Conservation (phyloP, 2,888 invertebrate species). For the Exephanes ischioxanthus region DNA sequence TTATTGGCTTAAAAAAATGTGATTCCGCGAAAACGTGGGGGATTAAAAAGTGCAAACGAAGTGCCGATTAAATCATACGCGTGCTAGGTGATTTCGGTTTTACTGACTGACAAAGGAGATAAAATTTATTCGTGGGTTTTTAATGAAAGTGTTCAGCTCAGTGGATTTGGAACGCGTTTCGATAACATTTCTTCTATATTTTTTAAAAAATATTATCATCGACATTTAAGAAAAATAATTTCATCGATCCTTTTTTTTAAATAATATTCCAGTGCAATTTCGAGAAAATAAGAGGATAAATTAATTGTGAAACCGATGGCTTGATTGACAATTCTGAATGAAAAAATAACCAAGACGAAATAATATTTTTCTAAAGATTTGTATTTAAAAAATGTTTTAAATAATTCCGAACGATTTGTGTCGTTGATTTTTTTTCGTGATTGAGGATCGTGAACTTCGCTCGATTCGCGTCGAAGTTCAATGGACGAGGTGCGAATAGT, state of each 20-base stretch:
- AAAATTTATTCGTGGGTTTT: neutral
- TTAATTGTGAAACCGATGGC: neutral
- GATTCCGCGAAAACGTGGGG: neutral
- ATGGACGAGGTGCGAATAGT: constrained; percentile 22
- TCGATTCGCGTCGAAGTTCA: neutral
- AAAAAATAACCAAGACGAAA: neutral
- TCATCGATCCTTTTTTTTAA: neutral
- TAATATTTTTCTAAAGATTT: neutral
- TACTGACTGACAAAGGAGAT: too few species aligned
- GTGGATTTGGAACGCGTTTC: neutral
- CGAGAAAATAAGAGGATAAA: neutral
- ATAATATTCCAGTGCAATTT: neutral
- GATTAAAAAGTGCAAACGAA: neutral
- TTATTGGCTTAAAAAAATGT: neutral
- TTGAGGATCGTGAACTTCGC: neutral
- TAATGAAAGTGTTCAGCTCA: neutral
- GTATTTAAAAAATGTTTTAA: too few species aligned
- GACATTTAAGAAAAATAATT: neutral
- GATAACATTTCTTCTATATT: neutral
- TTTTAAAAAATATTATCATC: too few species aligned
- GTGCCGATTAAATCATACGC: too few species aligned
- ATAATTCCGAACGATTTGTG: neutral
- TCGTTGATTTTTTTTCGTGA: neutral
- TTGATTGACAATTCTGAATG: too few species aligned
- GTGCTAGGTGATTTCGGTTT: too few species aligned